Percentiles rank a stretch among this genome's conserved stretches.
phyloP scores from a whole-genome alignment of 2,113 vertebrate genomes.

The Emydura subglobosa region DNA sequence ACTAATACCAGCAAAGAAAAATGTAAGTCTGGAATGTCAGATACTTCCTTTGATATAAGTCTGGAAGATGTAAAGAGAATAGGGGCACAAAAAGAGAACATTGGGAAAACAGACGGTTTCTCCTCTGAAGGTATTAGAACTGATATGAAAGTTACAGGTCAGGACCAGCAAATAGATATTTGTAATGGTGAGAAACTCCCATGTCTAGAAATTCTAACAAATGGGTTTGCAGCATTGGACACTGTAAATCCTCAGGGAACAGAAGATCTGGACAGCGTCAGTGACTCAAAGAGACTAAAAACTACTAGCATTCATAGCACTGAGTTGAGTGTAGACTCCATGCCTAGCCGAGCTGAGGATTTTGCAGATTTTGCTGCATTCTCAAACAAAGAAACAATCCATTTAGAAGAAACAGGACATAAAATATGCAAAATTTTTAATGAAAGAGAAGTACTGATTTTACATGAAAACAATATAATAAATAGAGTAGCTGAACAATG shows the following conservation, averaged over 20 bases:
- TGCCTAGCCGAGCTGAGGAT: slow-evolving; percentile 79
- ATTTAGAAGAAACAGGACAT: slow-evolving; percentile 67
- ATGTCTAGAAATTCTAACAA: slow-evolving; percentile 88
- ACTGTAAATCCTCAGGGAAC: slow-evolving; percentile 83
- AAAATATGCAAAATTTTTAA: slow-evolving; percentile 56
- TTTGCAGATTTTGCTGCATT: slow-evolving; percentile 93
- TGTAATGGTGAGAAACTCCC: slow-evolving; percentile 83
- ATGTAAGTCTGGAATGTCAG: slow-evolving; percentile 73
- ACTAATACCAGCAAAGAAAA: slow-evolving; percentile 80
- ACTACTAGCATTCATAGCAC: slow-evolving; percentile 55
- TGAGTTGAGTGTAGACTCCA: slow-evolving; percentile 74
- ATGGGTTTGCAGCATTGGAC: slow-evolving; percentile 86
- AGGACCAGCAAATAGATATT: slow-evolving; percentile 68
- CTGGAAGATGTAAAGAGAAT: slow-evolving; percentile 70
- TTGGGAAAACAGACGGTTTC: slow-evolving; percentile 60
- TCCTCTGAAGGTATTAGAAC: slow-evolving; percentile 65
- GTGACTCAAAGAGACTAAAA: slow-evolving; percentile 77
- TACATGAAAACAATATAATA: slow-evolving; percentile 77
- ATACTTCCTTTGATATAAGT: slow-evolving; percentile 68
- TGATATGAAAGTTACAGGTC: slow-evolving; percentile 64
- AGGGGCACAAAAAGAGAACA: slow-evolving; percentile 72
- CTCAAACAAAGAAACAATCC: slow-evolving; percentile 73
- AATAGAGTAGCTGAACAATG: slow-evolving; percentile 70
- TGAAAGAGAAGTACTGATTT: slow-evolving; percentile 60
- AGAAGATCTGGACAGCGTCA: slow-evolving; percentile 75